Conservation (phyloP, 2,888 invertebrate species). For the Harpalus rubripes region DNA sequence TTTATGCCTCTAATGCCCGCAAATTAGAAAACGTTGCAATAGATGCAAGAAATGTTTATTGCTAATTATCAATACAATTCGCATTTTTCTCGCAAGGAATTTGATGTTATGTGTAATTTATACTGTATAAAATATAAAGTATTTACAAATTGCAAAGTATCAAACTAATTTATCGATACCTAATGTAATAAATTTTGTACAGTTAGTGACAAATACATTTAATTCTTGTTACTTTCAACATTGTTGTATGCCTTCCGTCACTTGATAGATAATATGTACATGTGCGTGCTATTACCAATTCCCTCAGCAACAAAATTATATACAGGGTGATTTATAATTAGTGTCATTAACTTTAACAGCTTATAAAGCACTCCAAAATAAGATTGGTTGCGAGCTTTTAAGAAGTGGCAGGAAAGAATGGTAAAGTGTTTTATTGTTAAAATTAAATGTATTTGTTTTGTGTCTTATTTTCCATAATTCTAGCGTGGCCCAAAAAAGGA, state of each 20-base stretch:
- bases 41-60: background rate
- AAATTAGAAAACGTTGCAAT: conserved; percentile 14
- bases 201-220: background rate
- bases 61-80: background rate
- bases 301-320: no score
- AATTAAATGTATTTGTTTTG: no score
- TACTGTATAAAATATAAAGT: background rate
- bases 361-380: no score
- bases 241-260: background rate
- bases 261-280: background rate
- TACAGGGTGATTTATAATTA: no score
- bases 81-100: background rate
- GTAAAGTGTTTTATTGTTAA: no score
- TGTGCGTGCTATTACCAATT: no score
- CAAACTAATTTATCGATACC: background rate
- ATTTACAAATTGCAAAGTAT: background rate
- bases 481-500: no score
- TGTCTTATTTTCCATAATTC: no score
- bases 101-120: background rate
- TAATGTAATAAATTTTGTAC: background rate
- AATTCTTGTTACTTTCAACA: background rate
- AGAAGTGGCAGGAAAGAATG: no score
- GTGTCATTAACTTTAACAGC: no score
- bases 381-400: no score
- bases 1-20: conserved; percentile 1